Base-by-base conservation (phyloP, 2,113 vertebrate genomes). In the Gymnobelideus leadbeateri region DNA sequence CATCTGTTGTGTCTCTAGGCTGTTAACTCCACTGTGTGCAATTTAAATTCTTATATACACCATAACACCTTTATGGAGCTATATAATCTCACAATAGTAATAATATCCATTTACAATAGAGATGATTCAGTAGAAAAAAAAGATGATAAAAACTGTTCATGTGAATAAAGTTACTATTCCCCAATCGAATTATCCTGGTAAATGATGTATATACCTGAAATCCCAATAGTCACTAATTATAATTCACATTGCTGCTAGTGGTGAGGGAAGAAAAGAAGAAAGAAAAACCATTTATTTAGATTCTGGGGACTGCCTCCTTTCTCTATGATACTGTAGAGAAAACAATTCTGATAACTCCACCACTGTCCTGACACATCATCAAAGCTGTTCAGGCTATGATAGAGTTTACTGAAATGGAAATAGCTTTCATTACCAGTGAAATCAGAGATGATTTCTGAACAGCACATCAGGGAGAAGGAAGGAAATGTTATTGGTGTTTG, bases 401-500 rank as follows among this genome's bases (percentile, higher is more conserved):
- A 90, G 46, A 47, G n/a, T 31, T 54, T 16, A 5, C n/a, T 24
- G 92, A 50, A 51, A 11, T 0, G 46, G 49, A 93, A 68, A 10
- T 1, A 1, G 43, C 12, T 68, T 53, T 23, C 2, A 31, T 28
- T 92, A 89, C n/a, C 68, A 37, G 23, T 0, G 46, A 93, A 91
- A 54, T 95, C 54, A 7, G 55, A 68, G 11, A 10, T 11, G 51
- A 23, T 0, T 47, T 77, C 3, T 11, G 26, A 25, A n/a, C 9
- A 8, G 46, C 49, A 51, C 3, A 0, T 0, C 16, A 47, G 89
- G 53, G 28, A 16, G 50, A 84, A 93, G 14, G 19, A 12, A 49
- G 43, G 26, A 1, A 0, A n/a, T 5, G 2, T 4, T 43, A 3
- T 47, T 2, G 28, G 8, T 52, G 3, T 21, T 37, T 8, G 14